These are phyloP conservation scores for Sebastes iracundus DNA, from an alignment of 2,797 vertebrate genomes.

Conservation along the genomic window DNA sequence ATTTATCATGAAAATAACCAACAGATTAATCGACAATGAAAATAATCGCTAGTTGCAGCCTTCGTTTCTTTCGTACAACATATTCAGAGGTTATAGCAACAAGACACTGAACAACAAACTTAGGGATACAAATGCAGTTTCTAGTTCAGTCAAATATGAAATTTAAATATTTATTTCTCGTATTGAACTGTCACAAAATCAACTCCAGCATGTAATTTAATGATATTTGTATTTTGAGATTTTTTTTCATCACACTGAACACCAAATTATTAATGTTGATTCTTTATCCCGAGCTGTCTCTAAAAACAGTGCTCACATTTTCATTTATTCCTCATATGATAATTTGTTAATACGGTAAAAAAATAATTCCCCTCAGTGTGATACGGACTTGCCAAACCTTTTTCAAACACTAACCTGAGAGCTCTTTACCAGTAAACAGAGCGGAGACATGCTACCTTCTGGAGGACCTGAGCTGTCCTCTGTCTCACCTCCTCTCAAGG, in stretches of 20 bases:
- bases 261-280: background rate
- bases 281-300: background rate
- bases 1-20: no score
- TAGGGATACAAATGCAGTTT: background rate
- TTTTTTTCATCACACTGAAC: background rate
- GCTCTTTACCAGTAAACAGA: background rate
- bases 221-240: background rate
- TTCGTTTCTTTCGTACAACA: background rate
- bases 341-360: background rate
- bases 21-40: no score
- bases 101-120: background rate
- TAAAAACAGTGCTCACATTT: background rate
- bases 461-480: constrained; percentile 66
- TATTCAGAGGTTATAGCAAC: background rate
- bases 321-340: background rate
- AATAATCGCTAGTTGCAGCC: no score
- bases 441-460: background rate
- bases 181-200: background rate
- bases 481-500: constrained; percentile 74
- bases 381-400: background rate
- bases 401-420: background rate
- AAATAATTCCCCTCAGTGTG: background rate
- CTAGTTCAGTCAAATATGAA: background rate
- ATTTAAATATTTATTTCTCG: background rate
- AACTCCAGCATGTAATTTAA: background rate